These are phyloP conservation scores for Tetranychus piercei DNA, from an alignment of 2,888 invertebrate species.

Conservation along the genomic window DNA sequence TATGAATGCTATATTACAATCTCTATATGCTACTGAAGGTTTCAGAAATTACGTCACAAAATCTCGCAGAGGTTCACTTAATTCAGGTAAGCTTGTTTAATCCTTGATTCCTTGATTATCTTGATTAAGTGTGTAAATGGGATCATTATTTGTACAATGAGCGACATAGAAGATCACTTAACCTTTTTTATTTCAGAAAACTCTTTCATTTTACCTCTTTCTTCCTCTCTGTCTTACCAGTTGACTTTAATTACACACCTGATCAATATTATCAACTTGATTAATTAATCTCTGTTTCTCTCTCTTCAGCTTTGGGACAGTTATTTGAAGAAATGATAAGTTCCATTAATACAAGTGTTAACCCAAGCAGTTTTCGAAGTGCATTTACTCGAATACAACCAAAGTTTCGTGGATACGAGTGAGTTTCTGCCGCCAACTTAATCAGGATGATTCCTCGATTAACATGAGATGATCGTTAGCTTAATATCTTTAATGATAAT, in stretches of 20 bases:
- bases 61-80: slow-evolving; percentile 14
- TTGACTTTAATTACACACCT: background rate
- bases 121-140: too few relatives aligned
- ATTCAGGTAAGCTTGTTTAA: slow-evolving; percentile 14
- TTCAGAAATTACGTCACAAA: slow-evolving; percentile 19
- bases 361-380: slow-evolving; percentile 20
- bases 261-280: background rate
- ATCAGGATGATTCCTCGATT: background rate
- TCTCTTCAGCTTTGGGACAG: slow-evolving; percentile 12
- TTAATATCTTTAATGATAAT: too few relatives aligned
- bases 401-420: slow-evolving; percentile 23
- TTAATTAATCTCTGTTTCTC: background rate
- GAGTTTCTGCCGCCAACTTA: background rate
- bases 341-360: slow-evolving; percentile 13
- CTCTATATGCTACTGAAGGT: slow-evolving; percentile 20
- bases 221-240: too few relatives aligned
- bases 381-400: slow-evolving; percentile 19
- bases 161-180: too few relatives aligned
- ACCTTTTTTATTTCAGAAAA: too few relatives aligned
- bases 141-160: too few relatives aligned
- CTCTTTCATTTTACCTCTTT: too few relatives aligned
- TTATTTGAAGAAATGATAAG: slow-evolving; percentile 21
- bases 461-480: background rate
- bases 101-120: background rate
- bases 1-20: slow-evolving; percentile 23